Evolutionary conservation across 2,797 vertebrate genomes (phyloP).

Genomic region (Geotrypetes seraphini): DNA sequence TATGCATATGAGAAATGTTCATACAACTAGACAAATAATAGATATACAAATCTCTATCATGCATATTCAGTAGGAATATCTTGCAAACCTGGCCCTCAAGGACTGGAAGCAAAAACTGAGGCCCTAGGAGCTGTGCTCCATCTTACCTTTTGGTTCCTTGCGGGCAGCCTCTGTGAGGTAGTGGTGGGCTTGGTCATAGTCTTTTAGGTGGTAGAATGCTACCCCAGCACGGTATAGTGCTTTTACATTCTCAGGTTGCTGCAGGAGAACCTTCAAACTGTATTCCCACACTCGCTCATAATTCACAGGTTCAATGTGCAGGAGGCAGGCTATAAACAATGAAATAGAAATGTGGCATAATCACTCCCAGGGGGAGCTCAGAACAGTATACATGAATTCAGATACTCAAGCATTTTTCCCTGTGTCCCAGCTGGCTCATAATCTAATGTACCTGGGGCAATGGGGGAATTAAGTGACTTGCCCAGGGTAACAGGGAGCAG

Average conservation of each 20-base stretch:
- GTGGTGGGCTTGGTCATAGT: conserved; percentile 60
- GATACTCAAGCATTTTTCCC: too few relatives aligned
- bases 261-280: conserved; percentile 68
- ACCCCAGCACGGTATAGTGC: conserved; percentile 80
- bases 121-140: neutral
- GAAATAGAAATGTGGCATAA: conserved; percentile 1
- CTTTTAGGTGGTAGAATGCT: conserved; percentile 70
- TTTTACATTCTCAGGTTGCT: conserved; percentile 66
- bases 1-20: too few relatives aligned
- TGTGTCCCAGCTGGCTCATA: too few relatives aligned
- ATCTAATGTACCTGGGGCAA: too few relatives aligned
- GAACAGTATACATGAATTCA: too few relatives aligned
- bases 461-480: too few relatives aligned
- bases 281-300: conserved; percentile 73
- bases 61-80: too few relatives aligned
- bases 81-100: too few relatives aligned
- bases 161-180: conserved; percentile 65
- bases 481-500: too few relatives aligned
- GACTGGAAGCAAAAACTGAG: neutral
- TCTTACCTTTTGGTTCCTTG: conserved; percentile 70
- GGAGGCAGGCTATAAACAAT: conserved; percentile 65
- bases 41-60: too few relatives aligned
- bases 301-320: conserved; percentile 68
- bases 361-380: too few relatives aligned
- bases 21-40: too few relatives aligned